Percentiles rank a stretch among this genome's conserved stretches.
Evolutionary conservation across 2,888 invertebrate genomes (phyloP).

Genomic region (Platynereis dumerilii): DNA sequence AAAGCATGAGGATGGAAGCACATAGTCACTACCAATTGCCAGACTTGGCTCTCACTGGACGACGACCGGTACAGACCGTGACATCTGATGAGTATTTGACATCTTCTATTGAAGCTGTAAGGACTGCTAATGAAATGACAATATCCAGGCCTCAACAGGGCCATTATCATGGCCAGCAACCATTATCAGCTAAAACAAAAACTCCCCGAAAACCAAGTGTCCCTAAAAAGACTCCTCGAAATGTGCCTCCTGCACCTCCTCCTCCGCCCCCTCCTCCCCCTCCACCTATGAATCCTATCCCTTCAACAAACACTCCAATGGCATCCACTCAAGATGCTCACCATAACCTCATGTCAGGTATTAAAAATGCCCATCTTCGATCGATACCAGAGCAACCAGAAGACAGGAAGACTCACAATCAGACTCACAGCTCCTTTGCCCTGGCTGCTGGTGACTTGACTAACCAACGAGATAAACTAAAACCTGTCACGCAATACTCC

Average conservation of each 20-base stretch:
- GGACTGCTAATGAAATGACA: neutral
- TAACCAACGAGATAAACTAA: neutral
- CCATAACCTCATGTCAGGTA: neutral
- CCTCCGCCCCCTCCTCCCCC: constrained; percentile 19
- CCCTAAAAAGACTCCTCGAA: constrained; percentile 32
- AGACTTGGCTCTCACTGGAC: neutral
- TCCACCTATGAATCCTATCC: neutral
- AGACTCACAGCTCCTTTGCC: constrained; percentile 4
- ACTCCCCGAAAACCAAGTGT: constrained; percentile 41
- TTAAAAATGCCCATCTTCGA: neutral
- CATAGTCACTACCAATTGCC: neutral
- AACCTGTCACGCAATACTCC: neutral
- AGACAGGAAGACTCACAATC: neutral
- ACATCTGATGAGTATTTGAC: neutral
- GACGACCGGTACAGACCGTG: neutral
- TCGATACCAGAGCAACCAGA: constrained; percentile 5
- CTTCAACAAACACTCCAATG: neutral
- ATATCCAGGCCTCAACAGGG: neutral
- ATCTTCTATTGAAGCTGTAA: neutral
- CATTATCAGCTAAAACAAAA: constrained; percentile 32
- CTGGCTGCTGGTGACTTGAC: neutral
- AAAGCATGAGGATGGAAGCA: neutral
- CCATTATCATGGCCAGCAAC: neutral
- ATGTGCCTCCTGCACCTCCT: neutral
- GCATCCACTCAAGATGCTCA: neutral